Conservation (phyloP, 64 coral and sea anemone genomes). For the Orbicella faveolata region DNA sequence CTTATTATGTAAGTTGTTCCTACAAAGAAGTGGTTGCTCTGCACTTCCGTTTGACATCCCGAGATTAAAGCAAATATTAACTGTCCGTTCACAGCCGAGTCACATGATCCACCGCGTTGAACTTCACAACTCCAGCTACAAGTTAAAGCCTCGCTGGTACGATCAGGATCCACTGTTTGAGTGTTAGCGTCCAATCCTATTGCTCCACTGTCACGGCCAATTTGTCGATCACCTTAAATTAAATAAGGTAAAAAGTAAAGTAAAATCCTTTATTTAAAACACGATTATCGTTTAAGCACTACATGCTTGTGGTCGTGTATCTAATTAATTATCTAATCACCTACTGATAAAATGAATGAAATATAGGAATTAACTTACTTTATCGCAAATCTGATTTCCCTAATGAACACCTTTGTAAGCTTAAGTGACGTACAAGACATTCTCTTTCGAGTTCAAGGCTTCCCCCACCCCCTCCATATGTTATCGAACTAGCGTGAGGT, state of each 20-base stretch:
- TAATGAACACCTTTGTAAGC: no score
- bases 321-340: no score
- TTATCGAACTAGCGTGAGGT: no score
- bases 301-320: no score
- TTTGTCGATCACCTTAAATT: conserved; percentile 37
- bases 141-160: not conserved
- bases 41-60: conserved; percentile 10
- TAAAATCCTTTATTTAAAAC: no score
- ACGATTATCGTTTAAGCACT: no score
- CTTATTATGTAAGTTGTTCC: conserved; percentile 56
- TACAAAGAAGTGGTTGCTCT: conserved; percentile 45
- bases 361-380: no score
- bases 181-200: conserved; percentile 22
- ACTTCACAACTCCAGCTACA: conserved; percentile 58
- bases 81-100: conserved; percentile 14
- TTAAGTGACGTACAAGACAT: no score
- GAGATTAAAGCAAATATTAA: conserved; percentile 5
- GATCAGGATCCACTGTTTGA: conserved; percentile 57
- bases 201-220: conserved; percentile 21
- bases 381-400: not conserved
- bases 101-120: not conserved
- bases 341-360: no score
- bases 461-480: no score
- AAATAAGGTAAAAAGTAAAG: no score
- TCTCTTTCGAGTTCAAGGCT: no score